Evolutionary conservation across 2,113 vertebrate genomes (phyloP).

Genomic region (Leptodactylus fuscus): DNA sequence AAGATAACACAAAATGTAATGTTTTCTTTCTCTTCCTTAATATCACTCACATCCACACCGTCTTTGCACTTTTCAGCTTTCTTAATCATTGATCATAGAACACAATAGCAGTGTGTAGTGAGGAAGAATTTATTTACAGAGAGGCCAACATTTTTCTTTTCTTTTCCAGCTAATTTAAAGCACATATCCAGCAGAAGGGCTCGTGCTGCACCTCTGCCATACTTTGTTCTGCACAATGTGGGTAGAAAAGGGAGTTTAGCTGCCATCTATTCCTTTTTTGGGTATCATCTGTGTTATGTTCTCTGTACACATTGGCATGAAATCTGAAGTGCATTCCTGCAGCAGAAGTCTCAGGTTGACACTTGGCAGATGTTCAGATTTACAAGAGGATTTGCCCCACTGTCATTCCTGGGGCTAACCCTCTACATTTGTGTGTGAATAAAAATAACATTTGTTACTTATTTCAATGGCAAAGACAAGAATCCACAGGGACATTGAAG

Average conservation of each 20-base stretch:
- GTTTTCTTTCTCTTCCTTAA: slow-evolving; percentile 27
- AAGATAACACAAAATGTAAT: slow-evolving; percentile 37
- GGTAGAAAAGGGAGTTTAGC: neutral
- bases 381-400: too few species aligned
- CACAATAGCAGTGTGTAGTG: neutral
- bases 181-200: neutral
- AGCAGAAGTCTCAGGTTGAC: too few species aligned
- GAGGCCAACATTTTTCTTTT: neutral
- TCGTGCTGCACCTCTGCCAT: neutral
- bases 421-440: too few species aligned
- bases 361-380: too few species aligned
- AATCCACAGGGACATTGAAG: too few species aligned
- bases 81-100: neutral
- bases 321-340: too few species aligned
- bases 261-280: neutral
- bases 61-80: neutral
- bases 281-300: neutral
- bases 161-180: neutral
- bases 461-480: too few species aligned
- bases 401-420: too few species aligned
- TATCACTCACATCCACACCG: slow-evolving; percentile 5
- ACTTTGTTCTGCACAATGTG: neutral
- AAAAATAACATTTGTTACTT: too few species aligned
- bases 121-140: neutral
- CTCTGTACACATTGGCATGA: too few species aligned